These are phyloP conservation scores for Lycaon pictus DNA, from an alignment of 2,113 vertebrate species.

Conservation along the genomic window DNA sequence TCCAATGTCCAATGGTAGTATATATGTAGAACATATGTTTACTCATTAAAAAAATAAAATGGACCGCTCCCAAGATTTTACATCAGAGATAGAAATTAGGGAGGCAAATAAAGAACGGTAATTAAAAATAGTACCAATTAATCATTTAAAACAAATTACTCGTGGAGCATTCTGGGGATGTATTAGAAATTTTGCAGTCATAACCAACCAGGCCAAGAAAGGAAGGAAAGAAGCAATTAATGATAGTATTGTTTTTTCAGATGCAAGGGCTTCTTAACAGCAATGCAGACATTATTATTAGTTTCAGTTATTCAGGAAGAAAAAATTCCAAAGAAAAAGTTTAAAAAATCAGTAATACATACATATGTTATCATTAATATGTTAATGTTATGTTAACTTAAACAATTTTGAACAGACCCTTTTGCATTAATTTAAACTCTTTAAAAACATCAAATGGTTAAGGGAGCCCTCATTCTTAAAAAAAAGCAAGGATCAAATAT, in stretches of 20 bases:
- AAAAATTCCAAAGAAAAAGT: neutral
- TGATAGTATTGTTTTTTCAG: slow-evolving; percentile 22
- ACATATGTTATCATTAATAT: neutral
- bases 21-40: neutral
- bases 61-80: neutral
- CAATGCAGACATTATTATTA: neutral
- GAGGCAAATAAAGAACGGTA: slow-evolving; percentile 63
- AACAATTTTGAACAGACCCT: neutral
- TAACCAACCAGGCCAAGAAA: slow-evolving; percentile 44
- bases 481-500: neutral
- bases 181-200: slow-evolving; percentile 70
- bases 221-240: slow-evolving; percentile 44
- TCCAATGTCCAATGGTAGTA: neutral
- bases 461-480: neutral
- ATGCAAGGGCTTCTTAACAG: slow-evolving; percentile 53
- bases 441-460: neutral
- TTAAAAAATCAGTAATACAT: neutral
- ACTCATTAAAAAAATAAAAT: neutral
- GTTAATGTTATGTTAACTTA: neutral
- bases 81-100: neutral
- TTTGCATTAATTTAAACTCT: neutral
- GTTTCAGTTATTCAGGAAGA: neutral
- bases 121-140: slow-evolving; percentile 70
- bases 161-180: slow-evolving; percentile 61
- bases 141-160: slow-evolving; percentile 77